Base-by-base conservation (phyloP, 2,113 vertebrate species). In the Antennarius striatus region DNA sequence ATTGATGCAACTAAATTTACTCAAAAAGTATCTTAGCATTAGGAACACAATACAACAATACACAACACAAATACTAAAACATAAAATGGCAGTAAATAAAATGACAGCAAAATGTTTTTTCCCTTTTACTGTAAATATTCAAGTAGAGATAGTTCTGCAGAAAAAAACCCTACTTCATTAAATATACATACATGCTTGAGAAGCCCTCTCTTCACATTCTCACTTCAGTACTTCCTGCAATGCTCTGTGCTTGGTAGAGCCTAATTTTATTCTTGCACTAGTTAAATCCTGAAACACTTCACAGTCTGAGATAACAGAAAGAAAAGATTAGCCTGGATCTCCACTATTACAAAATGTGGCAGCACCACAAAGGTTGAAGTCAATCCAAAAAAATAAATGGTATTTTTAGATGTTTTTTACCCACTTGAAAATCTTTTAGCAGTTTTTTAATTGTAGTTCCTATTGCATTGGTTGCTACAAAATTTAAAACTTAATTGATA, bases 121-220 rank as follows among this genome's bases (percentile, higher is more conserved):
- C 4, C 32, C n/a, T 6, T 58, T 16, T 28, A n/a, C n/a, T 45
- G 6, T 13, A 36, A 1, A 0, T 46, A 17, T 14, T 40, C 2
- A 28, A 28, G 15, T n/a, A 7, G 8, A 51, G 1, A 55, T 42
- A 10, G 10, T 15, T 10, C 6, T 29, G 10, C 10, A 50, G 75
- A 63, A 46, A 14, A 14, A 10, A 49, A 63, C 32, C 4, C 10
- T 10, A 51, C 50, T 52, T 8, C 1, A 52, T 46, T 3, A 54
- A 36, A 63, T 63, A 73, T 16, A 50, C 9, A 72, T 16, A 36
- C 8, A 36, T 36, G 32, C 32, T 4, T 36, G 32, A 36, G 32
- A 36, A 36, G 32, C 32, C 47, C 15, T 29, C 22, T 55, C 52
- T 36, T 47, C 61, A 60, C 30, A 11, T 40, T n/a, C 46, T 57